These are phyloP conservation scores for Antigone vipio DNA, from an alignment of 2,113 vertebrate genomes.

Conservation along the genomic window DNA sequence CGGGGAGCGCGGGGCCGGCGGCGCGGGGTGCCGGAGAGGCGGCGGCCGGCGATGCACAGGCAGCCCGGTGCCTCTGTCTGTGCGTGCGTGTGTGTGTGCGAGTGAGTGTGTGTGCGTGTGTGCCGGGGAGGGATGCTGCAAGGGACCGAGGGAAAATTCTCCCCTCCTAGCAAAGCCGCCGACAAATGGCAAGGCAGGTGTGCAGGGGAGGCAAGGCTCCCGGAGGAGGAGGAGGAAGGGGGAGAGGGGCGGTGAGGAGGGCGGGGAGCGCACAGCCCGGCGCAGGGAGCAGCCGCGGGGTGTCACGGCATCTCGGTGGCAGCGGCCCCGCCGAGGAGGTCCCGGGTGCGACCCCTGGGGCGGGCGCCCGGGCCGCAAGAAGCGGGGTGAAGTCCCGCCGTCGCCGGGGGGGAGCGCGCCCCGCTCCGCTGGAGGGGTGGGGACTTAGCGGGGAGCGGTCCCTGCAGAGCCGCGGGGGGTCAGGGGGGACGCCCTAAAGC, in stretches of 20 bases:
- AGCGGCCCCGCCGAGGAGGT: background rate
- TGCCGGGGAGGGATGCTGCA: conserved; percentile 36
- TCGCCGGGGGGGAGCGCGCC: background rate
- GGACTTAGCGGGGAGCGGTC: background rate
- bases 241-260: background rate
- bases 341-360: background rate
- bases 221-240: background rate
- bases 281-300: background rate
- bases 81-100: background rate
- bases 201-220: background rate
- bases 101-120: background rate
- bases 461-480: background rate
- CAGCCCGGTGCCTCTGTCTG: conserved; percentile 25
- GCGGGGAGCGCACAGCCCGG: background rate
- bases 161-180: conserved; percentile 21
- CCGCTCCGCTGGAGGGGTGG: background rate
- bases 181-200: conserved; percentile 49
- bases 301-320: background rate
- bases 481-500: no score
- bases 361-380: background rate
- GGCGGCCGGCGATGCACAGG: conserved; percentile 41
- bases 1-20: conserved; percentile 21
- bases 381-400: background rate
- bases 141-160: conserved; percentile 76
- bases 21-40: conserved; percentile 27